phyloP scores from a whole-genome alignment of 2,888 invertebrate genomes.

The Octodonta nipae region DNA sequence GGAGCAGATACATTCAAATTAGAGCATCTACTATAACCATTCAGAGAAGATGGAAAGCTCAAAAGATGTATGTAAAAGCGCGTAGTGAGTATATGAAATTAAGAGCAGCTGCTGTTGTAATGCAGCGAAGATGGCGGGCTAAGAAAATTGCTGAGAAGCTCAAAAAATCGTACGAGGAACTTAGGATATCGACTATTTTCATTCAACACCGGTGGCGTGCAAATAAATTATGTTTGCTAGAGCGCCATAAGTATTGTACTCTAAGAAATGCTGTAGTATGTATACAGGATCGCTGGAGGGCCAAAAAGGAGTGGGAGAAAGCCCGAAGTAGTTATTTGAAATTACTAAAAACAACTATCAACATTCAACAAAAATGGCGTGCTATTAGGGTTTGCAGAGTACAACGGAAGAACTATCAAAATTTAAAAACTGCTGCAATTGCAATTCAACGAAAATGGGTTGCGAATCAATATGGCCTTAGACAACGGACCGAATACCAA shows the following conservation, averaged over 20 bases:
- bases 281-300: too few species aligned
- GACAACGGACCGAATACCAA: too few species aligned
- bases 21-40: constrained; percentile 13
- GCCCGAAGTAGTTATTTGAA: too few species aligned
- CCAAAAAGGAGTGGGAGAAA: too few species aligned
- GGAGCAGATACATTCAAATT: constrained; percentile 13
- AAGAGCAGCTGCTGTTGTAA: constrained; percentile 12
- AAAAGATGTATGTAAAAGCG: constrained; percentile 14
- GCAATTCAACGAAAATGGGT: too few species aligned
- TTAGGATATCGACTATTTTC: not conserved
- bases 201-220: not conserved
- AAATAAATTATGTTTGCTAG: not conserved
- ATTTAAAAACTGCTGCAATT: too few species aligned
- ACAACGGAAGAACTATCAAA: too few species aligned
- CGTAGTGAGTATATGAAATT: constrained; percentile 14
- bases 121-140: constrained; percentile 8
- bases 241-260: too few species aligned
- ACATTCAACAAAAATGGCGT: not conserved
- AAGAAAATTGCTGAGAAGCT: not conserved
- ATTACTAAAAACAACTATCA: too few species aligned
- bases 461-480: too few species aligned
- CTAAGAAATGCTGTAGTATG: too few species aligned
- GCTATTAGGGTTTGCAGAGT: too few species aligned
- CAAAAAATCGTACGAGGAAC: not conserved
- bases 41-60: constrained; percentile 11